These are phyloP conservation scores for Elanoides forficatus DNA, from an alignment of 2,113 vertebrate genomes.

Conservation along the genomic window DNA sequence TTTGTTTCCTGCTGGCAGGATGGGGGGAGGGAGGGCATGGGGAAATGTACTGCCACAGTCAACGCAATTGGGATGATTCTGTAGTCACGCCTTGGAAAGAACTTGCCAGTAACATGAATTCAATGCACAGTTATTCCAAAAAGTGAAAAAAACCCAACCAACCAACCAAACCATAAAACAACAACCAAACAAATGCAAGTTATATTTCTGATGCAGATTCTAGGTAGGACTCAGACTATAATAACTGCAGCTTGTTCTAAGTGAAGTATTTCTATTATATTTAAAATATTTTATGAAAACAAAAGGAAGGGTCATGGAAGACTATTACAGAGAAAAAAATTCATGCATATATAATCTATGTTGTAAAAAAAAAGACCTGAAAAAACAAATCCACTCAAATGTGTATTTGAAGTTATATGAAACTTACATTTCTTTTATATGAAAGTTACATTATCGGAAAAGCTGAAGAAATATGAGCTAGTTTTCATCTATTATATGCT, in stretches of 20 bases:
- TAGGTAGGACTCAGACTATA: background rate
- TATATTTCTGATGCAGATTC: background rate
- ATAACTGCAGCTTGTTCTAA: background rate
- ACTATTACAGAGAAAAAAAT: background rate
- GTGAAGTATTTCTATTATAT: background rate
- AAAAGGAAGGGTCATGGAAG: background rate
- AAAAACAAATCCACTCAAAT: background rate
- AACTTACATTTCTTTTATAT: background rate
- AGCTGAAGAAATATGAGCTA: background rate
- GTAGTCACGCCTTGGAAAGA: background rate
- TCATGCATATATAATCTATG: background rate
- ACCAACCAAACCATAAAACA: background rate
- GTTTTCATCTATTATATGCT: background rate
- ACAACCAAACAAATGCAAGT: too few relatives aligned
- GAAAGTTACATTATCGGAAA: background rate
- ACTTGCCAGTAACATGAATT: background rate
- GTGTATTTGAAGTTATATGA: background rate
- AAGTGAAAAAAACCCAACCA: background rate
- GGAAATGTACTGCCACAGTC: background rate
- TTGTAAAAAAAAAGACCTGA: background rate
- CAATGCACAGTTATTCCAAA: background rate
- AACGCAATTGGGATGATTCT: background rate
- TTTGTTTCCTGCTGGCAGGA: too few relatives aligned
- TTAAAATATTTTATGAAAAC: background rate
- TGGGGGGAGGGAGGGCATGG: too few relatives aligned